These are phyloP conservation scores for Drosophila fulvimacula DNA, from an alignment of 2,888 invertebrate species.

Conservation along the genomic window DNA sequence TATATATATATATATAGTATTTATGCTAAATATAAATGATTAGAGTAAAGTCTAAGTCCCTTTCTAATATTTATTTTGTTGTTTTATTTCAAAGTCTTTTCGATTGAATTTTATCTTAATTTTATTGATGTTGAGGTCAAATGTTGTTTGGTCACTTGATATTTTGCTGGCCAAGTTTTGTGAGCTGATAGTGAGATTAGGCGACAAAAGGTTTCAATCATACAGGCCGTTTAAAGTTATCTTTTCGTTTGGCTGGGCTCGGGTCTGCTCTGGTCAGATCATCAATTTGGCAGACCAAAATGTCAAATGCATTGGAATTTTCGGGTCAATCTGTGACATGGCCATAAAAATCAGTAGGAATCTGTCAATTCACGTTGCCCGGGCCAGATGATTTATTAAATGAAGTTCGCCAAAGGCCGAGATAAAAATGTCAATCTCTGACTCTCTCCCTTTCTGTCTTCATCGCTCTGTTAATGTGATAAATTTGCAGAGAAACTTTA, in stretches of 20 bases:
- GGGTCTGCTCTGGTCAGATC: constrained; percentile 37
- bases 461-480: neutral
- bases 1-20: no score
- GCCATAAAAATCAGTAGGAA: constrained; percentile 50
- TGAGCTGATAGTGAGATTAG: constrained; percentile 1
- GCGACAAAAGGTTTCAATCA: constrained; percentile 31
- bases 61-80: no score
- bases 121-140: neutral
- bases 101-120: neutral
- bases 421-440: constrained; percentile 33
- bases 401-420: constrained; percentile 11
- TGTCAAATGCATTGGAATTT: constrained; percentile 74
- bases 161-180: constrained; percentile 19
- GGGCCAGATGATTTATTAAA: constrained; percentile 66
- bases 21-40: no score
- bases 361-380: constrained; percentile 48
- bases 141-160: constrained; percentile 15
- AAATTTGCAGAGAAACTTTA: constrained; percentile 1
- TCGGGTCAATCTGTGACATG: constrained; percentile 56
- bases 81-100: no score
- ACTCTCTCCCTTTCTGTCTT: neutral
- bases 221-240: constrained; percentile 2
- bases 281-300: constrained; percentile 64
- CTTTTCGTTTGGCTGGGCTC: constrained; percentile 19
- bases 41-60: no score